Percentiles rank a stretch among this genome's conserved stretches.
phyloP scores from a whole-genome alignment of 2,888 invertebrate species.

The Torymus aiolomorphi region DNA sequence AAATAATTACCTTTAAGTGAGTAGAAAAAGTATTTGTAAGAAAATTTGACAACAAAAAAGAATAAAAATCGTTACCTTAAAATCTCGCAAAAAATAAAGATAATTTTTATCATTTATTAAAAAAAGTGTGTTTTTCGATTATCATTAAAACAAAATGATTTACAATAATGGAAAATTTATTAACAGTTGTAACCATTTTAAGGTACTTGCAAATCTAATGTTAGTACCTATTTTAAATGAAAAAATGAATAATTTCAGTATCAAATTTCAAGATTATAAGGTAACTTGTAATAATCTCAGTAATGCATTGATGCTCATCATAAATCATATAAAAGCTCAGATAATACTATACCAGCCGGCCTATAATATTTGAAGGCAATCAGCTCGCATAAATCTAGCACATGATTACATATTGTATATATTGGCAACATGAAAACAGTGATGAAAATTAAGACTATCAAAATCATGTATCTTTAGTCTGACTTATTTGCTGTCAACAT shows the following conservation, averaged over 20 bases:
- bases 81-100: conserved; percentile 16
- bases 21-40: conserved; percentile 7
- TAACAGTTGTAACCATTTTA: neutral
- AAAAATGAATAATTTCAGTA: conserved; percentile 16
- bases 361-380: conserved; percentile 43
- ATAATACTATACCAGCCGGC: conserved; percentile 42
- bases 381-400: conserved; percentile 22
- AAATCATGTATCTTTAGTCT: conserved; percentile 10
- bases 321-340: conserved; percentile 38
- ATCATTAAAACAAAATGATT: conserved; percentile 12
- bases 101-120: neutral
- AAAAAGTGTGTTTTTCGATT: conserved; percentile 6
- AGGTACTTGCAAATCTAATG: too few relatives aligned
- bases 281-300: conserved; percentile 17
- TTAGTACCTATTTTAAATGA: neutral
- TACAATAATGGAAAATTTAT: neutral
- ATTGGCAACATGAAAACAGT: conserved; percentile 37
- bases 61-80: conserved; percentile 1
- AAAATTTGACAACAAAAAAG: conserved; percentile 11
- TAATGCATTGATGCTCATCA: conserved; percentile 17
- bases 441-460: conserved; percentile 24
- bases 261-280: conserved; percentile 21
- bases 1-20: conserved; percentile 12
- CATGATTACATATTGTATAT: conserved; percentile 31
- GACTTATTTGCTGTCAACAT: conserved; percentile 16